phyloP scores from a whole-genome alignment of 2,113 vertebrate genomes.

The Girardinichthys multiradiatus region DNA sequence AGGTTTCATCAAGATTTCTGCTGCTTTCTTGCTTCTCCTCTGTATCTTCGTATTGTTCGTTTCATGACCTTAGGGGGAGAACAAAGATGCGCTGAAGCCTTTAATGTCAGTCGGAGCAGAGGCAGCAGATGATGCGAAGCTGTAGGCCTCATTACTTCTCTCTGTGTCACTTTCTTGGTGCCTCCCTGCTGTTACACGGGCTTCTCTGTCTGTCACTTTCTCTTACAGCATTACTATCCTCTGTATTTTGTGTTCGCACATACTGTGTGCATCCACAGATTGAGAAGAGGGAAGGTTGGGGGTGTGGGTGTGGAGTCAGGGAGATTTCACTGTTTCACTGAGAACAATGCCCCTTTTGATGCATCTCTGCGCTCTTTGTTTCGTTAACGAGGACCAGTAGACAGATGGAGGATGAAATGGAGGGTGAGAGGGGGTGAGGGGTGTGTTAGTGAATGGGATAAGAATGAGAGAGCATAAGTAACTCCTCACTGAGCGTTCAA shows the following conservation, averaged over 20 bases:
- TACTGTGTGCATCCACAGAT: slow-evolving; percentile 36
- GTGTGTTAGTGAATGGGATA: slow-evolving; percentile 32
- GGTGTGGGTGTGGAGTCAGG: slow-evolving; percentile 35
- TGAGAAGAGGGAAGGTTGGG: slow-evolving; percentile 3
- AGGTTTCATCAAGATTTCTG: neutral
- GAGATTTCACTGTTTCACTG: slow-evolving; percentile 65
- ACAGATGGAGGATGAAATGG: slow-evolving; percentile 59
- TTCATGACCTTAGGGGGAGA: neutral
- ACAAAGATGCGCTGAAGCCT: neutral
- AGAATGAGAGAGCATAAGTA: slow-evolving; percentile 34
- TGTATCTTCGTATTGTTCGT: neutral
- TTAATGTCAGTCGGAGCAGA: slow-evolving; percentile 27
- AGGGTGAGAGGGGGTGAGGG: slow-evolving; percentile 17
- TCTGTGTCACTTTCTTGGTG: slow-evolving; percentile 49
- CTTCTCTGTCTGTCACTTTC: slow-evolving; percentile 75
- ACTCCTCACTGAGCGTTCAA: slow-evolving; percentile 22
- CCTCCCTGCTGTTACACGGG: slow-evolving; percentile 67
- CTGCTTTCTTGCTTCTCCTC: no score
- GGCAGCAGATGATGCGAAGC: slow-evolving; percentile 43
- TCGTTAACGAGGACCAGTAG: slow-evolving; percentile 67
- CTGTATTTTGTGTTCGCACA: slow-evolving; percentile 45
- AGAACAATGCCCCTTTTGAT: slow-evolving; percentile 78
- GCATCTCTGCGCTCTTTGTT: slow-evolving; percentile 70
- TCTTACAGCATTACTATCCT: slow-evolving; percentile 54
- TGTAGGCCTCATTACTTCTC: slow-evolving; percentile 38